Evolutionary conservation across 2,888 invertebrate species (phyloP), one percentile per base, ranked within the genome.

Genomic region (Nemoura dubitans): DNA sequence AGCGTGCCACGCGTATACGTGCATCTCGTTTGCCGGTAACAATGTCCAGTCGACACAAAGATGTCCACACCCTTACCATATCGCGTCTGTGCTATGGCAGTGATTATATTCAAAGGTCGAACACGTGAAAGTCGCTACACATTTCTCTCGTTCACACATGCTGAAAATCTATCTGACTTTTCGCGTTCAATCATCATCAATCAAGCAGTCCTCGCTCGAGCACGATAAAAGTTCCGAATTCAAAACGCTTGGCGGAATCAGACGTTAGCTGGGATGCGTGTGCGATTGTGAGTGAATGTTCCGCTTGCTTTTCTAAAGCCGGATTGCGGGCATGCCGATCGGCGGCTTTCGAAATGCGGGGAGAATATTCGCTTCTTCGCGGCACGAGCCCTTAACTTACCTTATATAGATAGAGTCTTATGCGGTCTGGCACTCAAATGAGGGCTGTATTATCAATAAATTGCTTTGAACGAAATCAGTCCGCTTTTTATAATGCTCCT

Each of bases 111-210:
- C 59, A 59, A 59, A 59, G 59, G 14, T 59, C 59, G 59, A 21
- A 7, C 3, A 7, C 59, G 14, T 59, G 59, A 59, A 59, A 59
- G 59, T 59, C 59, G 3, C 21, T 21, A 3, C 59, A 59, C 14
- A 2, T 1, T 14, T 10, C 21, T 21, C 59, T 10, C 59, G 59
- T 59, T 59, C 21, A 59, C 59, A 21, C 59, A 59, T 59, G 59
- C 59, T 59, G 59, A 59, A 59, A 21, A 59, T 59, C 59, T 36
- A 10, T 59, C 59, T 59, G 59, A 59, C 59, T 59, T 59, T 36
- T 59, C 59, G 59, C 59, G 59, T 59, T 59, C 59, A 59, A 59
- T 59, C 59, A 59, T 59, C 59, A 59, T 59, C 59, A 59, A 59
- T 59, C 59, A 59, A 59, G 59, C 21, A 59, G 59, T 10, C 59